phyloP scores from a whole-genome alignment of 1,140 invertebrate genomes.

The Lepidurus packardi region DNA sequence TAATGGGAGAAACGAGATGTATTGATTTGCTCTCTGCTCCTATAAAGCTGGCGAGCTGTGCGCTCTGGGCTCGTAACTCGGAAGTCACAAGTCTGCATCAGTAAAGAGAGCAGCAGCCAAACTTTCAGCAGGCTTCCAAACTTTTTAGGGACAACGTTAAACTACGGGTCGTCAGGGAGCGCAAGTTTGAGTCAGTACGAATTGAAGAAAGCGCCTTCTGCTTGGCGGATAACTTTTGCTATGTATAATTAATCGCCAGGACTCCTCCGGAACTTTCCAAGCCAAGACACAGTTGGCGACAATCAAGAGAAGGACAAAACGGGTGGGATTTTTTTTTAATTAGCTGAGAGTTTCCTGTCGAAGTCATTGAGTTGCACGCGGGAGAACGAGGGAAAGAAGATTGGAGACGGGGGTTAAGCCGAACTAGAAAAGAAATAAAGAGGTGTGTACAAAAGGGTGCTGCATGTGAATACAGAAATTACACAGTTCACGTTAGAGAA shows the following conservation, averaged over 20 bases:
- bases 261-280: not conserved
- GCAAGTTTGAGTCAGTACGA: not conserved
- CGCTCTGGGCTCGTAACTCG: conserved; percentile 11
- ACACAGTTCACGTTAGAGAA: not conserved
- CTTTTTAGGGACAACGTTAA: conserved; percentile 7
- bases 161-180: not conserved
- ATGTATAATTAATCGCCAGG: not conserved
- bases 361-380: not conserved
- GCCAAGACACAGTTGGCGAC: not conserved
- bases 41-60: conserved; percentile 4
- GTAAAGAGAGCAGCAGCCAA: not conserved
- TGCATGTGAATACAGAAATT: no score
- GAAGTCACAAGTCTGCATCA: conserved; percentile 18
- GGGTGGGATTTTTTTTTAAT: not conserved
- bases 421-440: no score
- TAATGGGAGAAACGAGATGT: conserved; percentile 21
- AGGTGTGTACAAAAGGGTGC: no score
- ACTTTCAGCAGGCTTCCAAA: conserved; percentile 11
- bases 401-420: no score
- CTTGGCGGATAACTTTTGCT: not conserved
- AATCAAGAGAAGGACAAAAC: not conserved
- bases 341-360: not conserved
- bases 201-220: not conserved
- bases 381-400: not conserved
- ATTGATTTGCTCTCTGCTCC: conserved; percentile 18